Conservation (phyloP, 2,797 vertebrate species). For the Onychomys arenicola region DNA sequence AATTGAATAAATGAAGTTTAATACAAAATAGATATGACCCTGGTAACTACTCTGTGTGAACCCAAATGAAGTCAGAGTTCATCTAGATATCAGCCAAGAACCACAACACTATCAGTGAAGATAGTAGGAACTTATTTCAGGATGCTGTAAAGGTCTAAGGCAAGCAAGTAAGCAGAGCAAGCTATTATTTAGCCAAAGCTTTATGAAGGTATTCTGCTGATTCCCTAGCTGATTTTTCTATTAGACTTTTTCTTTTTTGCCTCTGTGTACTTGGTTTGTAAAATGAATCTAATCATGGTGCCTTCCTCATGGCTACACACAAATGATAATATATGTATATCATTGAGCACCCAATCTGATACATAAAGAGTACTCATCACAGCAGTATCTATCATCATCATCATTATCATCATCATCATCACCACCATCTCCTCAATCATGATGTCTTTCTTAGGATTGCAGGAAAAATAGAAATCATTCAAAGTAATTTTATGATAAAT, state of each 20-base stretch:
- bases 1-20: background rate
- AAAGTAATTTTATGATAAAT: background rate
- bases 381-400: background rate
- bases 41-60: background rate
- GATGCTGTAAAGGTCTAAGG: background rate
- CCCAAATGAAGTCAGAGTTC: background rate
- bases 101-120: background rate
- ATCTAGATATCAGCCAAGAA: background rate
- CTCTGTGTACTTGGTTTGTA: background rate
- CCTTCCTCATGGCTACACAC: background rate
- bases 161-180: background rate
- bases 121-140: background rate
- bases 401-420: background rate
- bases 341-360: background rate
- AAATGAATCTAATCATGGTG: background rate
- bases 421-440: background rate
- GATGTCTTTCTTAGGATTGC: background rate
- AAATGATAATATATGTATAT: background rate
- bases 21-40: background rate
- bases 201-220: background rate
- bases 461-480: background rate
- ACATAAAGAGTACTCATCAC: background rate
- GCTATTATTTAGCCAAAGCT: background rate
- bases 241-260: background rate
- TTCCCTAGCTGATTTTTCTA: background rate